Conservation (phyloP, 2,888 invertebrate species). For the Himalopsyche tibetana region DNA sequence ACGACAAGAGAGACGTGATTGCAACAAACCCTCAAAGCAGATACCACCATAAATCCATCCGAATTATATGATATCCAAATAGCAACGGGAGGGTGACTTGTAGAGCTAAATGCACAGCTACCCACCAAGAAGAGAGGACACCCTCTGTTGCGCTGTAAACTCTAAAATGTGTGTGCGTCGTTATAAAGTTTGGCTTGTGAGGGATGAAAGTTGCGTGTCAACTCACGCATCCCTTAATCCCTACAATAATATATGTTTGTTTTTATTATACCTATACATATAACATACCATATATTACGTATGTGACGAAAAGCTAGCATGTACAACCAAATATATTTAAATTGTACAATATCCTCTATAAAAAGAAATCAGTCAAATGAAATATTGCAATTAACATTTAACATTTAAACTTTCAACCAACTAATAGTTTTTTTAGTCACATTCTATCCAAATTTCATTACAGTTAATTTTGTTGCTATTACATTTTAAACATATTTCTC, state of each 20-base stretch:
- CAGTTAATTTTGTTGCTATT: no score
- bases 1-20: constrained; percentile 65
- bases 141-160: constrained; percentile 21
- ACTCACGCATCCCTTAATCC: constrained; percentile 11
- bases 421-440: no score
- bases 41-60: constrained; percentile 63
- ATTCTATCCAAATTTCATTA: no score
- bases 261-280: neutral
- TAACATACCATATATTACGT: neutral
- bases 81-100: constrained; percentile 32
- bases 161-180: constrained; percentile 31
- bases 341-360: no score
- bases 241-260: constrained; percentile 20
- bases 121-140: constrained; percentile 43
- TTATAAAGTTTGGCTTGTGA: constrained; percentile 42
- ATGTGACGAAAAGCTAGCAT: no score
- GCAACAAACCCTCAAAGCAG: constrained; percentile 58
- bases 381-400: no score
- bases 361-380: no score
- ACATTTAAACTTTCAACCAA: no score
- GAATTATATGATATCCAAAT: constrained; percentile 62
- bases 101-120: constrained; percentile 31
- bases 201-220: constrained; percentile 49
- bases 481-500: no score
- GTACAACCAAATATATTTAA: no score